Evolutionary conservation across 1,140 invertebrate genomes (phyloP).

Genomic region (Macrobrachium rosenbergii): DNA sequence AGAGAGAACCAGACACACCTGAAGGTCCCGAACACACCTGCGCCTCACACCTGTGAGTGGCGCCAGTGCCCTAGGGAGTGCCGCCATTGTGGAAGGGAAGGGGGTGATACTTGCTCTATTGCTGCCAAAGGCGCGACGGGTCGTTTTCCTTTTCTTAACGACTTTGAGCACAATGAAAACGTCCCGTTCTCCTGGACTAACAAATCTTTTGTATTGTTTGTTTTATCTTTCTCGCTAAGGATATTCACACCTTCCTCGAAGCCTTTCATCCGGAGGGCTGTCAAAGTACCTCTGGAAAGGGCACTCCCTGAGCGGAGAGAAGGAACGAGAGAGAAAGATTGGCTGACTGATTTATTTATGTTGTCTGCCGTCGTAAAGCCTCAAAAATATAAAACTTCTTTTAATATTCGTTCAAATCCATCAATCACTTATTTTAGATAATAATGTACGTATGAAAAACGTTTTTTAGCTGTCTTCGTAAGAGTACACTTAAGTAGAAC

Average conservation of each 20-base stretch:
- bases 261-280: neutral
- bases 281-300: neutral
- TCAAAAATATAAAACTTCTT: neutral
- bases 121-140: too few relatives aligned
- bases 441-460: too few relatives aligned
- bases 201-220: too few relatives aligned
- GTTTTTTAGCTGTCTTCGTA: neutral
- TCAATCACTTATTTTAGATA: neutral
- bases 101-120: too few relatives aligned
- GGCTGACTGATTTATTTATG: neutral
- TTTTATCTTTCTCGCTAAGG: neutral
- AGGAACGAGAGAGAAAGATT: neutral
- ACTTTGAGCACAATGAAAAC: too few relatives aligned
- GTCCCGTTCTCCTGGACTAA: too few relatives aligned
- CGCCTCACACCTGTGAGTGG: too few relatives aligned
- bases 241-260: neutral
- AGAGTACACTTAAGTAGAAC: neutral
- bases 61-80: too few relatives aligned
- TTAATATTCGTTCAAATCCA: neutral
- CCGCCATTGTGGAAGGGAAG: too few relatives aligned
- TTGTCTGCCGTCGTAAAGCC: neutral
- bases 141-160: too few relatives aligned
- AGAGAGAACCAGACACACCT: too few relatives aligned
- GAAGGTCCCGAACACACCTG: too few relatives aligned
- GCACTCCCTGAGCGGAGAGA: neutral